Percentiles rank a stretch among this genome's conserved stretches.
Conservation (phyloP, 2,888 invertebrate genomes). For the Drosophila peninsularis region DNA sequence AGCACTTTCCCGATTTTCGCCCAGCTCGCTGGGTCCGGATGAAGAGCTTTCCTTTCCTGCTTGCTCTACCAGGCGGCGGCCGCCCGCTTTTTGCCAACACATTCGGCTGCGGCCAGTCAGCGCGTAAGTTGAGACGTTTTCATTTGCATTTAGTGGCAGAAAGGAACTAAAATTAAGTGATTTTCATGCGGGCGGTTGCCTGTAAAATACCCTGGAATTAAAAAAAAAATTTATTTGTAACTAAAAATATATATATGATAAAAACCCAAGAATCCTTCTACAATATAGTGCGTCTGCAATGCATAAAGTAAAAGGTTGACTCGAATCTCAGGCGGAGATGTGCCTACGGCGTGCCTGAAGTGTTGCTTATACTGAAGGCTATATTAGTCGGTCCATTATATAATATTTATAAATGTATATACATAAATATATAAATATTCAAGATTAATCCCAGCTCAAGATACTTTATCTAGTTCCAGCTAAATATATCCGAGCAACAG, state of each 20-base stretch:
- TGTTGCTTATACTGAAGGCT: no score
- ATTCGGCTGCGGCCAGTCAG: conserved; percentile 34
- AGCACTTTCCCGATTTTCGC: conserved; percentile 61
- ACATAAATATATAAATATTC: not conserved
- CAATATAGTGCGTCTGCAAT: no score
- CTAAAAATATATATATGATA: no score
- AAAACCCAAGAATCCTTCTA: no score
- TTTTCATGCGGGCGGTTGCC: not conserved
- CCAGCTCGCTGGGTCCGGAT: conserved; percentile 19
- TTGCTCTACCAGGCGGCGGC: not conserved
- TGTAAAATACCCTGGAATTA: conserved; percentile 14
- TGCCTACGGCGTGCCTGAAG: no score
- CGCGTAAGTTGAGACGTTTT: conserved; percentile 74
- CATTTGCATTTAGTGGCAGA: conserved; percentile 70
- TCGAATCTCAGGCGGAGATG: no score
- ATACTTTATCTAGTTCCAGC: not conserved
- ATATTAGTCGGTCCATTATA: no score
- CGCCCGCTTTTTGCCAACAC: not conserved
- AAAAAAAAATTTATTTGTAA: not conserved
- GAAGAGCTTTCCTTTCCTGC: not conserved
- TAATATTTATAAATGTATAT: no score
- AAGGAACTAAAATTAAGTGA: conserved; percentile 24
- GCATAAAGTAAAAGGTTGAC: no score
- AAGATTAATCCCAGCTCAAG: not conserved
- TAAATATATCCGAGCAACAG: no score